Conservation (phyloP, 2,797 vertebrate genomes). For the Silurus lanzhouensis region DNA sequence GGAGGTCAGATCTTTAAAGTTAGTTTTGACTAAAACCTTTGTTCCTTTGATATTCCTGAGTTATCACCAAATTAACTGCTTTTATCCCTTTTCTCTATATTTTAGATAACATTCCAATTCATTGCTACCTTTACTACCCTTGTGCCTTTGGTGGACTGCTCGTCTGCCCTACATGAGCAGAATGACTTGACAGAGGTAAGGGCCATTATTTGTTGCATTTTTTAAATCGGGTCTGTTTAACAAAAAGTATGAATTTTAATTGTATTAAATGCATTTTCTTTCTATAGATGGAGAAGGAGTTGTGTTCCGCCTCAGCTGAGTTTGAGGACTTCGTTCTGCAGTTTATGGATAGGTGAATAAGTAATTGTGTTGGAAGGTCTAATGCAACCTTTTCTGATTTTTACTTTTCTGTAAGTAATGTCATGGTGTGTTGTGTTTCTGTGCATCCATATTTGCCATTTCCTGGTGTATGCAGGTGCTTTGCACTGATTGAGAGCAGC, state of each 20-base stretch:
- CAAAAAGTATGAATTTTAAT: constrained; percentile 4
- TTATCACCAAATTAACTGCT: neutral
- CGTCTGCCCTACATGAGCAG: constrained; percentile 85
- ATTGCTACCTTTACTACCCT: constrained; percentile 96
- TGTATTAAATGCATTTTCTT: neutral
- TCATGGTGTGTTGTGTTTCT: neutral
- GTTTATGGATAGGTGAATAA: constrained; percentile 92
- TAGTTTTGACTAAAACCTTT: neutral
- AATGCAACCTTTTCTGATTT: constrained; percentile 26
- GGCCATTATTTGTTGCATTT: neutral
- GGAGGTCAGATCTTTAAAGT: neutral
- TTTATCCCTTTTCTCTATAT: constrained; percentile 3
- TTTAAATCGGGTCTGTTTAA: neutral
- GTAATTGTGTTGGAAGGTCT: constrained; percentile 3
- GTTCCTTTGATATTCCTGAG: constrained; percentile 20
- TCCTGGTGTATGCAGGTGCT: constrained; percentile 79
- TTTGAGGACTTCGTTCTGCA: constrained; percentile 98
- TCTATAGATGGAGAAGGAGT: constrained; percentile 78
- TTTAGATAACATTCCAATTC: constrained; percentile 98
- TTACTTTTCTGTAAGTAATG: constrained; percentile 22
- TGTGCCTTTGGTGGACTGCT: constrained; percentile 99
- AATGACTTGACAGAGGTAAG: constrained; percentile 87
- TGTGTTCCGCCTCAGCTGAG: constrained; percentile 94
- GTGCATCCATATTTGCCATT: neutral
- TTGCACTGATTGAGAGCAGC: constrained; percentile 96